A percentile compares a stretch with the other conserved stretches of the same genome.
Evolutionary conservation across 2,888 invertebrate species (phyloP).

Genomic region (Chymomyza fuscimana): DNA sequence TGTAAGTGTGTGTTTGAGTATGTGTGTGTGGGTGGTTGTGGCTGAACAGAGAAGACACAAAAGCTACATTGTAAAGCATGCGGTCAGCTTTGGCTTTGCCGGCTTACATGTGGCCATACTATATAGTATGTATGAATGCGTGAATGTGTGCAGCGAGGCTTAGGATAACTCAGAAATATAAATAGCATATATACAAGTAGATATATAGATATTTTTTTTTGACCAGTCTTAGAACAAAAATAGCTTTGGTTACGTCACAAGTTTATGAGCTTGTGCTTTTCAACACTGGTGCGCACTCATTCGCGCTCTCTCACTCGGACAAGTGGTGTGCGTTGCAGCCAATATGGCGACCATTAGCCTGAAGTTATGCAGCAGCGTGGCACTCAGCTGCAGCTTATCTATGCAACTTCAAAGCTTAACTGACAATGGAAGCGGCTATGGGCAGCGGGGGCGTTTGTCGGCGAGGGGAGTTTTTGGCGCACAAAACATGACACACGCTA

Average conservation of each 20-base stretch:
- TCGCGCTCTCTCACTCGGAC: background rate
- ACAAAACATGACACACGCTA: constrained; percentile 45
- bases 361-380: constrained; percentile 60
- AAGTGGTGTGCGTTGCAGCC: background rate
- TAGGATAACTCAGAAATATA: background rate
- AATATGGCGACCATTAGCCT: constrained; percentile 53
- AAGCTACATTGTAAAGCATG: constrained; percentile 1
- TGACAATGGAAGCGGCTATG: constrained; percentile 29
- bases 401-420: constrained; percentile 72
- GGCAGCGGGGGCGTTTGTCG: background rate
- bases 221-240: background rate
- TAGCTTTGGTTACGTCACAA: constrained; percentile 43
- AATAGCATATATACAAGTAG: background rate
- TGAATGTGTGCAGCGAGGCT: background rate
- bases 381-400: constrained; percentile 48
- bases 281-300: constrained; percentile 16
- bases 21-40: constrained; percentile 4
- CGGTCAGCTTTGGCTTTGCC: constrained; percentile 6
- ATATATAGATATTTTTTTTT: background rate
- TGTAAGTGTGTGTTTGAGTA: background rate
- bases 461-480: constrained; percentile 1
- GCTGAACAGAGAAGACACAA: background rate
- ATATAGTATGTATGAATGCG: background rate
- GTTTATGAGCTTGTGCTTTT: constrained; percentile 47
- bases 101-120: background rate